These are phyloP conservation scores for Meganola albula DNA, from an alignment of 2,888 invertebrate genomes.

Conservation along the genomic window DNA sequence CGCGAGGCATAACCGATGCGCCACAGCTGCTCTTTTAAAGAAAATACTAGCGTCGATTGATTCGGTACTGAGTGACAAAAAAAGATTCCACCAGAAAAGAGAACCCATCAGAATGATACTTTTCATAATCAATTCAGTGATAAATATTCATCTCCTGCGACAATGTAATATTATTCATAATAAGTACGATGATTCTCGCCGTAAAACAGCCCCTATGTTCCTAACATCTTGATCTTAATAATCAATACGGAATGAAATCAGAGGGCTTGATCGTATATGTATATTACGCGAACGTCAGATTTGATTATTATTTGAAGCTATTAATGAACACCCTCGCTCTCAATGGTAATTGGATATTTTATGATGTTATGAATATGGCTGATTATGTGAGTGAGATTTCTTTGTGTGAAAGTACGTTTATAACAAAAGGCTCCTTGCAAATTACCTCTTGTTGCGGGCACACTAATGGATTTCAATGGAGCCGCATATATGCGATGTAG, in stretches of 20 bases:
- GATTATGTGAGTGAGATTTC: conserved; percentile 52
- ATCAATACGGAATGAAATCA: conserved; percentile 24
- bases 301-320: conserved; percentile 54
- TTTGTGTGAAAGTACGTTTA: conserved; percentile 55
- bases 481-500: conserved; percentile 62
- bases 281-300: conserved; percentile 36
- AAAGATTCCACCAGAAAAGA: too few relatives aligned
- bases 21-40: too few relatives aligned
- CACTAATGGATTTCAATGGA: conserved; percentile 71
- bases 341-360: conserved; percentile 54
- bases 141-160: too few relatives aligned
- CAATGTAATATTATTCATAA: too few relatives aligned
- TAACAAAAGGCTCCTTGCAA: conserved; percentile 64
- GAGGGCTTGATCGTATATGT: conserved; percentile 21
- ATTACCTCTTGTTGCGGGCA: conserved; percentile 59
- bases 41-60: too few relatives aligned
- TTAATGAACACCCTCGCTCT: conserved; percentile 38
- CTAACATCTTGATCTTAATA: conserved; percentile 10
- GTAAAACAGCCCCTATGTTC: too few relatives aligned
- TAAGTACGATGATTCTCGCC: too few relatives aligned
- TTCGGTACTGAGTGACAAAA: too few relatives aligned
- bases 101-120: too few relatives aligned
- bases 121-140: too few relatives aligned
- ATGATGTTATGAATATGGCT: conserved; percentile 53
- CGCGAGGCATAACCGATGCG: too few relatives aligned